Conservation (phyloP, 2,113 vertebrate species). For the Amblyopsis rosae region DNA sequence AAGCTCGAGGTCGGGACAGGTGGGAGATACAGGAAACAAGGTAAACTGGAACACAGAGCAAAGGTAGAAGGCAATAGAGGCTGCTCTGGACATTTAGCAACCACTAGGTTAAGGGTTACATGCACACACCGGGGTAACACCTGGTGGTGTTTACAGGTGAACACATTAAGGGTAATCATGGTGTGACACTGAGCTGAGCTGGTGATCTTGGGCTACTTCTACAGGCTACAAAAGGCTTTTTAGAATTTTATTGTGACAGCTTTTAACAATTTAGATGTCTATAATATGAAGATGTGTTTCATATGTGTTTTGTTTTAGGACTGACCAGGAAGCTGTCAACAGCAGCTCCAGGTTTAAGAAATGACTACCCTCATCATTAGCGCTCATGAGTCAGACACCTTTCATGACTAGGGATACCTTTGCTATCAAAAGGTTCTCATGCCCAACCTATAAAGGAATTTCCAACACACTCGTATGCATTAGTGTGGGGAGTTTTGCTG, state of each 20-base stretch:
- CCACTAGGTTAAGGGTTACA: no score
- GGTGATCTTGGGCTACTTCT: constrained; percentile 54
- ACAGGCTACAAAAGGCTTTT: no score
- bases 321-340: constrained; percentile 5
- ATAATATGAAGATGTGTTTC: background rate
- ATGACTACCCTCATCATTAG: background rate
- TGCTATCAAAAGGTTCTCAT: background rate
- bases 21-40: no score
- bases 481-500: background rate
- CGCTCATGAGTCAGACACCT: background rate
- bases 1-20: no score
- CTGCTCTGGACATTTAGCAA: no score
- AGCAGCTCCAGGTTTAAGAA: constrained; percentile 8
- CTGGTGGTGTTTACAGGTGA: no score
- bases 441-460: background rate
- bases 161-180: no score
- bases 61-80: no score
- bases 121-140: no score
- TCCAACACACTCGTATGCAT: background rate
- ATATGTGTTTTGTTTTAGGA: constrained; percentile 24
- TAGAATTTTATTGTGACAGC: background rate
- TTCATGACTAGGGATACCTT: background rate
- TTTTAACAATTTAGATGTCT: background rate
- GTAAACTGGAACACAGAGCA: no score
- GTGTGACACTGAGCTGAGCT: no score